These are phyloP conservation scores for Mugil cephalus DNA, from an alignment of 2,113 vertebrate genomes.

Conservation along the genomic window DNA sequence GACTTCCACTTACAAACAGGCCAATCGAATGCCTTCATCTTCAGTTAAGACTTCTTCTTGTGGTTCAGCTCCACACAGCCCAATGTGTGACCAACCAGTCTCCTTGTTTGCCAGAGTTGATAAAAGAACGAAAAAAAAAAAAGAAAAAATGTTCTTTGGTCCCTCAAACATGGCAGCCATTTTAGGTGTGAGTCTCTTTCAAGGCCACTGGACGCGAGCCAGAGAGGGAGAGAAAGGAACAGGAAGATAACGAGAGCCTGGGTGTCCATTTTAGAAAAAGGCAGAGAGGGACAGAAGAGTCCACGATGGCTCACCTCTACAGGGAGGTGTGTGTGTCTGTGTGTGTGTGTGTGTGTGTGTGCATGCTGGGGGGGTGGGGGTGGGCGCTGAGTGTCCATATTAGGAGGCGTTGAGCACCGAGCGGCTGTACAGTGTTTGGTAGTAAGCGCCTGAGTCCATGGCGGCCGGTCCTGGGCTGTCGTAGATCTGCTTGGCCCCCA, in stretches of 20 bases:
- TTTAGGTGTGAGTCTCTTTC: conserved; percentile 54
- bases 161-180: conserved; percentile 49
- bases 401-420: conserved; percentile 91
- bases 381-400: conserved; percentile 40
- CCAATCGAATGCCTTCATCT: conserved; percentile 31
- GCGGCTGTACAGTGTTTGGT: conserved; percentile 91
- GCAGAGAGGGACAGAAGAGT: conserved; percentile 32
- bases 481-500: conserved; percentile 86
- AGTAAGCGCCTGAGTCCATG: conserved; percentile 89
- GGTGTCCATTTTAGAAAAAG: conserved; percentile 70
- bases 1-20: conserved; percentile 28
- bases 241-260: conserved; percentile 40
- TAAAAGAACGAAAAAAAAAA: neutral
- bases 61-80: conserved; percentile 16
- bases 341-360: neutral
- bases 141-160: conserved; percentile 34
- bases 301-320: conserved; percentile 55
- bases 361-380: too few relatives aligned
- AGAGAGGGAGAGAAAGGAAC: conserved; percentile 36
- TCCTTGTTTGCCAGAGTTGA: conserved; percentile 35
- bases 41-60: neutral
- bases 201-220: conserved; percentile 50
- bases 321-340: conserved; percentile 20
- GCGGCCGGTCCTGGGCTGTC: conserved; percentile 79
- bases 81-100: conserved; percentile 53